Base-by-base conservation (phyloP, 1,140 invertebrate species). In the Drosophila chauvacae region DNA sequence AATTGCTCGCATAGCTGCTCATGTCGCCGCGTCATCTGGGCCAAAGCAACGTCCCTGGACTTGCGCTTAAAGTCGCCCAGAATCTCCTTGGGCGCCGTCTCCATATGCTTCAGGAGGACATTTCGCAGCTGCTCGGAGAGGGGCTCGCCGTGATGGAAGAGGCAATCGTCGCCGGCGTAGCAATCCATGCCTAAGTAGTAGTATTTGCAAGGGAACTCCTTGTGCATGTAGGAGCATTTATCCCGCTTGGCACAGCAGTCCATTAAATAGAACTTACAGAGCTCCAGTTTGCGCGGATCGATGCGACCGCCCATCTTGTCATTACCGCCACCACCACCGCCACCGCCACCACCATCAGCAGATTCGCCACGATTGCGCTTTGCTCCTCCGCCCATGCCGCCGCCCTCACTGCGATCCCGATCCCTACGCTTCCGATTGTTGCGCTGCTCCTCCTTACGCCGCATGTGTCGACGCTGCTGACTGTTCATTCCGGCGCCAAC, bases 121-220 rank as follows among this genome's bases (percentile, higher is more conserved):
- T 93, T 94, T 81, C 94, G 94, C 47, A 95, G 94, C 84, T 94
- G 94, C 61, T 97, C 96, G 83, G 95, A 96, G 0, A 99, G 93
- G 1, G 97, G 96, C 76, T 96, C 95, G 18, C 95, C 95, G 93
- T 99, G 98, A 42, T 97, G 97, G 93, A 99, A 99, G 93, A 98
- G 97, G 93, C 98, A 99, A 61, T 96, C 96, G 41, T 94, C 94
- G 64, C 95, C 94, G 26, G 97, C 96, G 74, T 94, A 81, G 93
- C 98, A 99, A 51, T 96, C 96, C 78, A 97, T 94, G 78, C 97
- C 98, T 48, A 97, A 97, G 90, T 99, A 98, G 91, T 96, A 99
- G 94, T 97, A 99, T 94, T 99, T 99, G 93, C 98, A 99, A 39
- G 98, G 98, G 92, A 98, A 99, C 92, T 99, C 98, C 80, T 96